Evolutionary conservation across 1,140 invertebrate genomes (phyloP), one percentile per base, ranked within the genome.

Genomic region (Microplitis mediator): DNA sequence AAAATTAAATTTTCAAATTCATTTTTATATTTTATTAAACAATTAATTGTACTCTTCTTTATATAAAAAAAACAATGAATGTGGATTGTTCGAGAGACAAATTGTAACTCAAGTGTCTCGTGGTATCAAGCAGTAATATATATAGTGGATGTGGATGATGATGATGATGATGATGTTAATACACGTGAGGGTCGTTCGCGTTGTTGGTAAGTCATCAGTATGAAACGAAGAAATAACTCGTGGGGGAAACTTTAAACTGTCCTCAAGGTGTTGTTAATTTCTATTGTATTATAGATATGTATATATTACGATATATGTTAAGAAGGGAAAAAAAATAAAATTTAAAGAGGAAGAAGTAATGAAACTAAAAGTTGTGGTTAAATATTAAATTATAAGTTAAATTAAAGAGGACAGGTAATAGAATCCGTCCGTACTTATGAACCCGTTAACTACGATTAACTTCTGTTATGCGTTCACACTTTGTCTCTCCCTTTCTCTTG

Each of bases 31-130:
- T 45, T 45, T 45, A 5, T 45, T 45, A 3, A 9, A 45, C 11
- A 9, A 45, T 6, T 45, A 39, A 6, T 39, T 9, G 3, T 45
- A 45, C 11, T 45, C 11, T 45, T 45, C 39, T 3, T 45, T 45
- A 9, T 45, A 6, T 45, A 45, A 5, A 45, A 9, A 6, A 6
- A 45, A 45, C 39, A 45, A 45, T 45, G 14, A 23, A 56, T 13
- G 52, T 56, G 39, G 2, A 11, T 6, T 3, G 39, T 45, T 6
- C 39, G 8, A 11, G 6, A 45, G 23, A 64, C 54, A 31, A 62
- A 62, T 23, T 78, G 77, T 79, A 58, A 74, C 73, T 63, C 77
- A 73, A 69, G 69, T 76, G 72, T 73, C 76, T 73, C 72, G 51
- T 14, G 39, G 36, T 68, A 61, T 67, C 51, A 67, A 68, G 5